A percentile compares a stretch with the other conserved stretches of the same genome.
Conservation (phyloP, 2,113 vertebrate species). For the Phocoena phocoena region DNA sequence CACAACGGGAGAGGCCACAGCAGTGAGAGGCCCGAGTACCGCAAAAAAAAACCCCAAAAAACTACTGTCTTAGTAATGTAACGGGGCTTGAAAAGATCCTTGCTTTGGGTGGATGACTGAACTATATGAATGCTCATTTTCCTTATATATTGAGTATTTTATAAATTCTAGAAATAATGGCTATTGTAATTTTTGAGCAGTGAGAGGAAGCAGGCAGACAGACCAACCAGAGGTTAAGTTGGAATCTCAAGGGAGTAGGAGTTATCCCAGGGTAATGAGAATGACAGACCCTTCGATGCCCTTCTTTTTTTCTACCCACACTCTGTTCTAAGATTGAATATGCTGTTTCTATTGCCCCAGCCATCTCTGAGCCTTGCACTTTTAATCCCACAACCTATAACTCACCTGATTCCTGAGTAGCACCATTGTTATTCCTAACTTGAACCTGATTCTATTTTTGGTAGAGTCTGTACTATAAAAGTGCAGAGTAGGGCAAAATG, state of each 20-base stretch:
- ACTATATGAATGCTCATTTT: not conserved
- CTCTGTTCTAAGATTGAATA: not conserved
- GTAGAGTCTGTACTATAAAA: not conserved
- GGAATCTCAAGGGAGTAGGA: not conserved
- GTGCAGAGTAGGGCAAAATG: not conserved
- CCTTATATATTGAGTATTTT: not conserved
- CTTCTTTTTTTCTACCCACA: not conserved
- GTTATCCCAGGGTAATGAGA: not conserved
- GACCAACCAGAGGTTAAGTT: not conserved
- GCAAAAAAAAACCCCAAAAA: not conserved
- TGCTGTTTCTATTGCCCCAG: not conserved
- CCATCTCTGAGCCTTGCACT: not conserved
- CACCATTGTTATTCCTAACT: not conserved
- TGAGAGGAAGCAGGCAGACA: not conserved
- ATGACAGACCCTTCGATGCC: not conserved
- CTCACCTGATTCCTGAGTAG: not conserved
- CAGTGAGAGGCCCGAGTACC: too few species aligned
- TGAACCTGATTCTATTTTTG: not conserved
- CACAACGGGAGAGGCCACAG: too few species aligned
- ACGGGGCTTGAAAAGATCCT: not conserved
- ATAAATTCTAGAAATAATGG: not conserved
- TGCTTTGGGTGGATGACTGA: not conserved
- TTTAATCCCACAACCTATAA: not conserved
- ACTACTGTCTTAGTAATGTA: not conserved
- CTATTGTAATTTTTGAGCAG: not conserved